These are phyloP conservation scores for Sorex maritimensis DNA, from an alignment of 2,797 vertebrate species.

Conservation along the genomic window DNA sequence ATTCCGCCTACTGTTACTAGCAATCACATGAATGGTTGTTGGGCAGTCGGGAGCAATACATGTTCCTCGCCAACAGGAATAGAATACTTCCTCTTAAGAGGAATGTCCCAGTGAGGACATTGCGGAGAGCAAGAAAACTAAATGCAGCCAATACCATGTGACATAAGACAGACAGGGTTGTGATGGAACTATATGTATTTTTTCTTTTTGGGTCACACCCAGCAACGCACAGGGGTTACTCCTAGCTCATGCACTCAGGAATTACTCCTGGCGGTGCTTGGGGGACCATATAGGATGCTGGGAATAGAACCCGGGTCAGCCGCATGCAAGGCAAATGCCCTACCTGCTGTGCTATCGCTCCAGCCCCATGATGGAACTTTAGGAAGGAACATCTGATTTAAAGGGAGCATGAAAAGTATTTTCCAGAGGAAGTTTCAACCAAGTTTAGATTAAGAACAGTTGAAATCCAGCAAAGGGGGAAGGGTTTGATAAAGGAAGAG, in stretches of 20 bases:
- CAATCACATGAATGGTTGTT: background rate
- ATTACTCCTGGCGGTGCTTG: too few species aligned
- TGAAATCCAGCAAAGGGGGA: background rate
- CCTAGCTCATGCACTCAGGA: too few species aligned
- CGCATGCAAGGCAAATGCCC: too few species aligned
- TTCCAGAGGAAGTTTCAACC: conserved; percentile 11
- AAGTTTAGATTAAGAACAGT: background rate
- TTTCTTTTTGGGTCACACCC: too few species aligned
- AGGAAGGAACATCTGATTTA: background rate
- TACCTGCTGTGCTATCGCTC: too few species aligned
- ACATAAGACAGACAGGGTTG: background rate
- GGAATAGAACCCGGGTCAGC: too few species aligned
- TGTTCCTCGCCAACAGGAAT: background rate
- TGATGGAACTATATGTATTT: background rate
- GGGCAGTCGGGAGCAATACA: background rate
- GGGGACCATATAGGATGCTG: too few species aligned
- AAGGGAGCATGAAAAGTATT: background rate
- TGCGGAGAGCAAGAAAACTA: background rate
- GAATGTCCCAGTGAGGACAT: background rate
- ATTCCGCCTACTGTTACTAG: background rate
- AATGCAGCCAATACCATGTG: background rate
- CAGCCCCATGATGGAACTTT: background rate
- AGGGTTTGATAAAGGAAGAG: too few species aligned
- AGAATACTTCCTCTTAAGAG: background rate
- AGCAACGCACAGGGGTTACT: too few species aligned